phyloP scores from a whole-genome alignment of 1,140 invertebrate genomes.

The Brachionus rubens region DNA sequence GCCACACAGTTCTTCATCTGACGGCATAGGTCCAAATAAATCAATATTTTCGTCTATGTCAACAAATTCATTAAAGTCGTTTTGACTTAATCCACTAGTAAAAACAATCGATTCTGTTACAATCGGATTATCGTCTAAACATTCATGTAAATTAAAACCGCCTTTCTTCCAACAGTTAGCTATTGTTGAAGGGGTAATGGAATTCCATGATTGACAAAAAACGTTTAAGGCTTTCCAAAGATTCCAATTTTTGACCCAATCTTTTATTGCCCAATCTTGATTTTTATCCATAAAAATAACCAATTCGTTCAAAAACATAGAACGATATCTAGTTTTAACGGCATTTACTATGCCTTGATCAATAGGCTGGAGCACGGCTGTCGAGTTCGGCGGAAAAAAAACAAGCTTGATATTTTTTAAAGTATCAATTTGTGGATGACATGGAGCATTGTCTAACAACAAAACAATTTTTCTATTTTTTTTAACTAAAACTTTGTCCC shows the following conservation, averaged over 20 bases:
- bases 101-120: too few species aligned
- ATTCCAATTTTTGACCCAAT: constrained; percentile 15
- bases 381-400: neutral
- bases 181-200: neutral
- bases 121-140: neutral
- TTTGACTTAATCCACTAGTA: neutral
- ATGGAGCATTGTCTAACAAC: neutral
- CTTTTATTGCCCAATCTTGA: neutral
- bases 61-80: neutral
- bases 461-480: neutral
- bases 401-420: neutral
- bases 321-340: neutral
- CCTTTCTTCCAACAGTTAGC: neutral
- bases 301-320: neutral
- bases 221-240: constrained; percentile 3
- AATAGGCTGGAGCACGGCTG: neutral
- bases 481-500: neutral
- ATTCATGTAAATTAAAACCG: neutral
- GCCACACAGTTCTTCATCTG: neutral
- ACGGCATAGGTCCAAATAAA: neutral
- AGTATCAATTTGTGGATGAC: neutral
- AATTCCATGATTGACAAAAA: neutral
- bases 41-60: neutral
- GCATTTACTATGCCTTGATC: neutral
- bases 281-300: constrained; percentile 22